A percentile compares a stretch with the other conserved stretches of the same genome.
phyloP scores from a whole-genome alignment of 2,888 invertebrate species.

The Harmothoe impar region DNA sequence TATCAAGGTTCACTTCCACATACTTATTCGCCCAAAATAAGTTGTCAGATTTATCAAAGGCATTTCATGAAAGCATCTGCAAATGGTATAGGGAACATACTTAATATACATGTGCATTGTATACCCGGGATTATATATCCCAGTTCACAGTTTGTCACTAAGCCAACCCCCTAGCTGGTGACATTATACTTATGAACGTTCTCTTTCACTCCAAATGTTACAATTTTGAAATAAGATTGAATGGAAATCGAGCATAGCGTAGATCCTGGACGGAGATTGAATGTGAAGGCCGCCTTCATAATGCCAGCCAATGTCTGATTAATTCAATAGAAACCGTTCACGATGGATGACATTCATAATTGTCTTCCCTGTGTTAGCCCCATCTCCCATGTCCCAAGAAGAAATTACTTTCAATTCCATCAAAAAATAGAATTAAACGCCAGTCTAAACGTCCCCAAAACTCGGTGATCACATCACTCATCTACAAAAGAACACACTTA shows the following conservation, averaged over 20 bases:
- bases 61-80: too few relatives aligned
- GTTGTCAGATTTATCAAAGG: too few relatives aligned
- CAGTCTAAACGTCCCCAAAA: neutral
- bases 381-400: neutral
- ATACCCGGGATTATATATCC: too few relatives aligned
- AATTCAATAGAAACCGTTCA: neutral
- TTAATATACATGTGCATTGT: too few relatives aligned
- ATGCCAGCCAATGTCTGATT: neutral
- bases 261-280: neutral
- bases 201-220: neutral
- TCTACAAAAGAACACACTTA: neutral
- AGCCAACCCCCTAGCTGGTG: too few relatives aligned
- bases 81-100: too few relatives aligned
- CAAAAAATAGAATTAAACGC: neutral
- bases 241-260: neutral
- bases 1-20: too few relatives aligned
- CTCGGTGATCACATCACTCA: neutral
- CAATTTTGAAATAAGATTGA: neutral
- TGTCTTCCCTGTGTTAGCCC: neutral
- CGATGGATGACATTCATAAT: constrained; percentile 1
- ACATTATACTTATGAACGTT: too few relatives aligned
- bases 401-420: neutral
- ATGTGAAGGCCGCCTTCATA: neutral
- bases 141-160: too few relatives aligned
- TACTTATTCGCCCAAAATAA: too few relatives aligned